Evolutionary conservation across 2,113 vertebrate species (phyloP).

Genomic region (Eptatretus burgeri): DNA sequence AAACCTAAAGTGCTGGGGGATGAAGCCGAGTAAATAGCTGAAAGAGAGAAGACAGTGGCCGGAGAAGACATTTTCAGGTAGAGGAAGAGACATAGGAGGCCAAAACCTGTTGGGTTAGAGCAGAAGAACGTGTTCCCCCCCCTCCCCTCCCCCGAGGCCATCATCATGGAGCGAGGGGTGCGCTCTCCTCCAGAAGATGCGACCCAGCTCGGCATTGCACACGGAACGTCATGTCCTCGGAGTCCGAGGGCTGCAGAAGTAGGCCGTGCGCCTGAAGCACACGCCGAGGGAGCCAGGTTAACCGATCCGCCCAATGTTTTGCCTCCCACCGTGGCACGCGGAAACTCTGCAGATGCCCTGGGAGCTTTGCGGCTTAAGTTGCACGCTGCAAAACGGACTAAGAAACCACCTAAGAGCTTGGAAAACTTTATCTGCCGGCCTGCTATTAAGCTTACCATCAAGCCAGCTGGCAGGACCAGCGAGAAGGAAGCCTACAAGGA

Average conservation of each 20-base stretch:
- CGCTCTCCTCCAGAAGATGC: neutral
- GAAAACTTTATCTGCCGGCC: constrained; percentile 92
- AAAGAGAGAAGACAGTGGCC: constrained; percentile 7
- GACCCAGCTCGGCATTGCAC: neutral
- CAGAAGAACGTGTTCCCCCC: neutral
- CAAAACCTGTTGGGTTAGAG: neutral
- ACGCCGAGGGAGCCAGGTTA: no score
- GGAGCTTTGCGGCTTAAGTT: constrained; percentile 37
- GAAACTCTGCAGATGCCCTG: no score
- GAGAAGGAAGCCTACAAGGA: constrained; percentile 10
- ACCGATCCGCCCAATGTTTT: no score
- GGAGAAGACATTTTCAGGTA: neutral
- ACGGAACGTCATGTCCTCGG: neutral
- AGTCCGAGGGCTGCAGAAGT: no score
- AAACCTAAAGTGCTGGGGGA: neutral
- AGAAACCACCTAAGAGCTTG: constrained; percentile 85
- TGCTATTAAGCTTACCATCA: constrained; percentile 56
- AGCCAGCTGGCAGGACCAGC: constrained; percentile 15
- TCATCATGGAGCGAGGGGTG: neutral
- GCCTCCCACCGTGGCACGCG: no score
- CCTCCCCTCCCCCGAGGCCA: neutral
- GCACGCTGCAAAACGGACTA: constrained; percentile 62
- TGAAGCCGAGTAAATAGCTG: neutral
- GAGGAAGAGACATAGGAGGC: neutral
- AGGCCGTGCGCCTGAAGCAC: no score